Base-by-base conservation (phyloP, 1,140 invertebrate genomes). In the Reticulitermes speratus region DNA sequence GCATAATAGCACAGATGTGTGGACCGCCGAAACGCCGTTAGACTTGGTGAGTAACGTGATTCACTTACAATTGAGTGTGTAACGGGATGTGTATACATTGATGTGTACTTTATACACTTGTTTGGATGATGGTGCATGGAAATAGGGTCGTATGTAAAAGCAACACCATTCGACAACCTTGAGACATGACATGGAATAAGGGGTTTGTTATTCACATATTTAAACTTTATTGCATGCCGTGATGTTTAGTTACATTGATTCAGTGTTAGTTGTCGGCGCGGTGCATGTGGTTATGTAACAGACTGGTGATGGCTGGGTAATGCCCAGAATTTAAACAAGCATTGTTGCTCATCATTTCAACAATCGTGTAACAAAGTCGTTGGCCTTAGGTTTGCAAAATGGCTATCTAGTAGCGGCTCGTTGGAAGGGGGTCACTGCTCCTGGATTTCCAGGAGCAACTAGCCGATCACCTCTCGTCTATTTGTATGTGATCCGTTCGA, bases 321-420 rank as follows among this genome's bases (percentile, higher is more conserved):
- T 55, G 52, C 5, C 52, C 1, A 2, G 14, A 75, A 75, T 75
- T 6, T 75, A 75, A 75, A 75, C 25, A 75, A 59, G 8, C 65
- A 75, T 75, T 75, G 65, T 75, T 75, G 65, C 65, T 75, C n/a
- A 65, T 65, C 59, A 75, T 75, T 75, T 75, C 65, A 75, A 75
- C 65, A 75, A 75, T 75, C 65, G 65, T 75, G 14, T 75, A 25
- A 75, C 65, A 75, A 75, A 25, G 65, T 8, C 25, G 14, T 21
- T 48, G 48, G 52, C 52, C 5, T 55, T n/a, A 30, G 2, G 25
- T 75, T 75, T 75, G n/a, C 65, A 75, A 75, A 75, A 30, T 75
- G 65, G 65, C 25, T 30, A 75, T 30, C 65, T 75, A 8, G n/a
- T 25, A 75, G 65, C 0, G n/a, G n/a, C 25, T 75, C 65, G 0